Evolutionary conservation across 2,113 vertebrate species (phyloP).

Genomic region (Stegostoma tigrinum): DNA sequence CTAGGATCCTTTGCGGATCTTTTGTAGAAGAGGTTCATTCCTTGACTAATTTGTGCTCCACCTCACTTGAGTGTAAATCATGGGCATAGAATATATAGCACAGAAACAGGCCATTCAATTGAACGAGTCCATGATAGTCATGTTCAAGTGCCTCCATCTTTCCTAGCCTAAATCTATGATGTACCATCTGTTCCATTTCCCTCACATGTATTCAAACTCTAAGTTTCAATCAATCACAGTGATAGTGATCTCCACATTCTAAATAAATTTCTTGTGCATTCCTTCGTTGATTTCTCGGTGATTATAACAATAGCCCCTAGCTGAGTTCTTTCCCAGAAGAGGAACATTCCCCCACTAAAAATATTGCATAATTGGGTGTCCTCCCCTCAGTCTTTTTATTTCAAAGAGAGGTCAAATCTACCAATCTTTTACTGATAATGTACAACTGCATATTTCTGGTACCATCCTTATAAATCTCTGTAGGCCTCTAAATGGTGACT

Average conservation of each 20-base stretch:
- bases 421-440: neutral
- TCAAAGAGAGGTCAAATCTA: neutral
- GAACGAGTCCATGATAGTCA: neutral
- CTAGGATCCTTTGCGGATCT: neutral
- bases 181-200: neutral
- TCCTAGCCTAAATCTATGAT: neutral
- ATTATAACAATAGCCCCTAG: neutral
- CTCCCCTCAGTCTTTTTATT: neutral
- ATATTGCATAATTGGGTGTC: neutral
- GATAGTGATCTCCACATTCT: neutral
- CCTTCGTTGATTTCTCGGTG: too few relatives aligned
- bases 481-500: neutral
- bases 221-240: neutral
- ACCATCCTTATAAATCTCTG: neutral
- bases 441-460: neutral
- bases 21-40: neutral
- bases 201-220: neutral
- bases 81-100: neutral
- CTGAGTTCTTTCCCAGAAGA: neutral
- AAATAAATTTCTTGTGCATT: too few relatives aligned
- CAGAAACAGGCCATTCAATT: neutral
- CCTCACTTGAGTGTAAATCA: neutral
- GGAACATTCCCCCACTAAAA: neutral
- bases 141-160: neutral
- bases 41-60: neutral